phyloP scores from a whole-genome alignment of 2,797 vertebrate species.

The Pipistrellus nathusii region DNA sequence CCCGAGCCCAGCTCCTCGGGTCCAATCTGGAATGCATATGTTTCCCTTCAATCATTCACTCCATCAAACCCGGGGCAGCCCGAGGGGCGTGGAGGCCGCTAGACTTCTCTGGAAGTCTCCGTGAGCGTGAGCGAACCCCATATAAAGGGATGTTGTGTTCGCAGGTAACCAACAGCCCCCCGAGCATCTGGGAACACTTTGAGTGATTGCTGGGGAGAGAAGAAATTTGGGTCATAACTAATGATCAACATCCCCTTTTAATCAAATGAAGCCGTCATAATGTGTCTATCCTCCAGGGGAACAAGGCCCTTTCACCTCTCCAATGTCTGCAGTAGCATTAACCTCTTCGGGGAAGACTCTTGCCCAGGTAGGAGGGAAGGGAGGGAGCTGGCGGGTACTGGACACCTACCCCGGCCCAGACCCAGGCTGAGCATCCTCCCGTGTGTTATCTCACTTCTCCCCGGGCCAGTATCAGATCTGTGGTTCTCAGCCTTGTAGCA shows the following conservation, averaged over 20 bases:
- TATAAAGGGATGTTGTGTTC: slow-evolving; percentile 88
- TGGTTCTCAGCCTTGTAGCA: neutral
- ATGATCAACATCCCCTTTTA: slow-evolving; percentile 91
- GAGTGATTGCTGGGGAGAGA: slow-evolving; percentile 88
- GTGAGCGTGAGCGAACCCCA: slow-evolving; percentile 82
- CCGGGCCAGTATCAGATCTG: neutral
- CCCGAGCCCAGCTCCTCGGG: slow-evolving; percentile 79
- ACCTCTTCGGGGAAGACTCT: slow-evolving; percentile 72
- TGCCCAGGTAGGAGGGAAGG: neutral
- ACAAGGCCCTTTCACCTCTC: slow-evolving; percentile 89
- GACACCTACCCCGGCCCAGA: neutral
- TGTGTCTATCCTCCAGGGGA: slow-evolving; percentile 87
- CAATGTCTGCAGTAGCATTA: slow-evolving; percentile 87
- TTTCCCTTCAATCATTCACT: slow-evolving; percentile 88
- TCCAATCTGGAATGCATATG: slow-evolving; percentile 91
- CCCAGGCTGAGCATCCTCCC: neutral
- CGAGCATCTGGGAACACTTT: slow-evolving; percentile 89
- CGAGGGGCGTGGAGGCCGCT: slow-evolving; percentile 73
- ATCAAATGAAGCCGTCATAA: slow-evolving; percentile 90
- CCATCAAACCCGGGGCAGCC: slow-evolving; percentile 83
- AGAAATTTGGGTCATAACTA: slow-evolving; percentile 88
- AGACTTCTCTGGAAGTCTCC: slow-evolving; percentile 84
- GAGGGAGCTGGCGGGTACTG: neutral
- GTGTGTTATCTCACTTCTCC: fast-evolving
- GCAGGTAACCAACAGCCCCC: slow-evolving; percentile 85